Percentiles rank a stretch among this genome's conserved stretches.
Evolutionary conservation across 30 jellyfish, hydroid and myxozoan genomes (phyloP).

Genomic region (Hydra vulgaris): DNA sequence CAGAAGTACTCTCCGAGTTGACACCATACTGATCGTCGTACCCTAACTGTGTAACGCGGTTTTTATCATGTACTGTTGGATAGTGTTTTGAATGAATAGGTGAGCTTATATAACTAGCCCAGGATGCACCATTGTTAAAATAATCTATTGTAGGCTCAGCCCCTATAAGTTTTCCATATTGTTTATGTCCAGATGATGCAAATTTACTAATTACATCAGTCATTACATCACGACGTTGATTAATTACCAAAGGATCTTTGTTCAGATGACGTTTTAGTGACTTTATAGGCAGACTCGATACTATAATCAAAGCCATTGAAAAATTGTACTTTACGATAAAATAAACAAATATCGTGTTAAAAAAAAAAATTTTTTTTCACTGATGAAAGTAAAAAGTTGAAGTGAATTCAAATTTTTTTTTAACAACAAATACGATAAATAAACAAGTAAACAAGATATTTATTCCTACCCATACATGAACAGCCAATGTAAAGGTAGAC

Average conservation of each 20-base stretch:
- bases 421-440: too few species aligned
- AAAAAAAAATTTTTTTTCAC: too few species aligned
- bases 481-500: too few species aligned
- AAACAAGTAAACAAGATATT: too few species aligned
- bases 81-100: background rate
- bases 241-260: background rate
- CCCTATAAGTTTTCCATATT: background rate
- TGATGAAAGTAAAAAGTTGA: too few species aligned
- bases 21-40: background rate
- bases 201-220: background rate
- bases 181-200: background rate
- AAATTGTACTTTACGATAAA: too few species aligned
- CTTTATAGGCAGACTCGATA: background rate
- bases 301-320: background rate
- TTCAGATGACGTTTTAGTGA: background rate
- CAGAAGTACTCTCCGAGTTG: background rate
- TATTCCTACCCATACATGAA: too few species aligned
- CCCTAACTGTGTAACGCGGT: background rate
- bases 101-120: constrained; percentile 7
- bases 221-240: constrained; percentile 3
- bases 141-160: background rate
- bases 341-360: too few species aligned
- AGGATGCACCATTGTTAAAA: constrained; percentile 6
- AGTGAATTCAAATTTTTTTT: too few species aligned
- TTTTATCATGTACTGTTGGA: background rate